Evolutionary conservation across 2,797 vertebrate species (phyloP).

Genomic region (Anguilla megastoma): DNA sequence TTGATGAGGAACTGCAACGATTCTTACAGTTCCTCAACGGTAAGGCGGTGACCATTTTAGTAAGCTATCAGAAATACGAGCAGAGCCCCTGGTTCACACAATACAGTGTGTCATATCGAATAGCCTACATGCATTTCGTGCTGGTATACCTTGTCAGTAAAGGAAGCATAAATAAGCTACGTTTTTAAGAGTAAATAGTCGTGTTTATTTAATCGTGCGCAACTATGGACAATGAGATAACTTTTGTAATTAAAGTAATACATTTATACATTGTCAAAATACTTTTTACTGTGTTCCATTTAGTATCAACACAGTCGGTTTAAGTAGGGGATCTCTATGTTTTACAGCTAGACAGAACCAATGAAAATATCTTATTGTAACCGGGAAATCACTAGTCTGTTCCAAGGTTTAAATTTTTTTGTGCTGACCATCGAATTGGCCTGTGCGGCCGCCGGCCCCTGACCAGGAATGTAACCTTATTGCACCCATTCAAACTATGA

Average conservation of each 20-base stretch:
- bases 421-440: not conserved
- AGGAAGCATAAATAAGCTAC: not conserved
- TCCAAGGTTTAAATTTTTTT: not conserved
- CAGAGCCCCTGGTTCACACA: not conserved
- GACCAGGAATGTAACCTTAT: conserved; percentile 23
- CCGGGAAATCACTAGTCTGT: not conserved
- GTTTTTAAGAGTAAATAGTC: not conserved
- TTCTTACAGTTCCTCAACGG: not conserved
- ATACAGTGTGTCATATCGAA: not conserved
- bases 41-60: not conserved
- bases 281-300: not conserved
- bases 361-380: not conserved
- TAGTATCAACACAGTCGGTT: not conserved
- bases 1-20: not conserved
- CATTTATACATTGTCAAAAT: not conserved
- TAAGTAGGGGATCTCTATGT: not conserved
- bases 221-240: not conserved
- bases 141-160: not conserved
- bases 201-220: not conserved
- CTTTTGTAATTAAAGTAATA: not conserved
- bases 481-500: conserved; percentile 31
- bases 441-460: not conserved
- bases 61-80: not conserved
- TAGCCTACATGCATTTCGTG: not conserved
- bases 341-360: not conserved